A percentile compares a stretch with the other conserved stretches of the same genome.
phyloP scores from a whole-genome alignment of 1,140 invertebrate genomes.

The Apis florea region DNA sequence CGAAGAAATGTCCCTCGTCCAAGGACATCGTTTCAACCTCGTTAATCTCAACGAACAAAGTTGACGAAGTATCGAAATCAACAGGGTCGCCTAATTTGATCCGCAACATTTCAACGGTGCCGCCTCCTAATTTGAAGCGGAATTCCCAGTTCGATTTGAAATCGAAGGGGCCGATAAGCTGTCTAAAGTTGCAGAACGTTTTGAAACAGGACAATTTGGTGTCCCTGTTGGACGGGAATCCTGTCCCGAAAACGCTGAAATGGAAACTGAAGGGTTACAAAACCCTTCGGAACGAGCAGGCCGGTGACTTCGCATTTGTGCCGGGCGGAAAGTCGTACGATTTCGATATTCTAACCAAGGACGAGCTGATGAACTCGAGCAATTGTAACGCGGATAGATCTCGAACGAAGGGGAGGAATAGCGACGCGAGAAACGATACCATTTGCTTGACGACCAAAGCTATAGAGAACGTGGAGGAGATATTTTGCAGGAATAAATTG shows the following conservation, averaged over 20 bases:
- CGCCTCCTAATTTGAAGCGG: no score
- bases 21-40: conserved; percentile 2
- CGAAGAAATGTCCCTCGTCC: not conserved
- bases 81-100: rapidly evolving
- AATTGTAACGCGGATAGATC: no score
- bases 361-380: no score
- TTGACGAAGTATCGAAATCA: not conserved
- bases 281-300: not conserved
- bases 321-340: not conserved
- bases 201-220: not conserved
- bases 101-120: not conserved
- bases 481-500: rapidly evolving
- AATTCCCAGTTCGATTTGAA: not conserved
- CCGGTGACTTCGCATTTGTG: conserved; percentile 33
- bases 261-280: conserved; percentile 39
- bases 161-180: not conserved
- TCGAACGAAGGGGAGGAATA: rapidly evolving
- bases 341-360: conserved; percentile 13
- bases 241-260: conserved; percentile 11
- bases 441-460: not conserved
- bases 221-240: conserved; percentile 27
- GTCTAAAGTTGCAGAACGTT: not conserved
- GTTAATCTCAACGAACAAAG: not conserved
- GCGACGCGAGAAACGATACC: no score
- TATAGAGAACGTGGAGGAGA: not conserved